Percentiles rank a stretch among this genome's conserved stretches.
phyloP scores from a whole-genome alignment of 2,113 vertebrate genomes.

The Microcebus lehilahytsara region DNA sequence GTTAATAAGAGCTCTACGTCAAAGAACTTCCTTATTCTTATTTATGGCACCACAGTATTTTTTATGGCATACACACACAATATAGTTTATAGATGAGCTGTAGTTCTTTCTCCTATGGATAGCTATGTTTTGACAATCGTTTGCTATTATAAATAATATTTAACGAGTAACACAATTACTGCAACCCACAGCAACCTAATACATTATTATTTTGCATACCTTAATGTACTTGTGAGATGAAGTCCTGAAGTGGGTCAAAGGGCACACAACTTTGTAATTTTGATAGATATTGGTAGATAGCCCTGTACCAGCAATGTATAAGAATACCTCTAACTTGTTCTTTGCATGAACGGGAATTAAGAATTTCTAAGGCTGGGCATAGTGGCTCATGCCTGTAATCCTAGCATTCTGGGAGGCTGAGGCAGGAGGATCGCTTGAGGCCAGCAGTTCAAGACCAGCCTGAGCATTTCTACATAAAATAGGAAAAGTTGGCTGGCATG shows the following conservation, averaged over 20 bases:
- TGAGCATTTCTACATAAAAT: no score
- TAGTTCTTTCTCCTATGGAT: not conserved
- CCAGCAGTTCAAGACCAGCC: no score
- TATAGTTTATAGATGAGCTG: not conserved
- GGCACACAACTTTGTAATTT: not conserved
- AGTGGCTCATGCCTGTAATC: no score
- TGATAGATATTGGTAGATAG: not conserved
- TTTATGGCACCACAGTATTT: not conserved
- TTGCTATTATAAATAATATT: not conserved
- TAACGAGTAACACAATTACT: not conserved
- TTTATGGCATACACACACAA: not conserved
- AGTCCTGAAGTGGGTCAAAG: not conserved
- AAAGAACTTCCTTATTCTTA: not conserved
- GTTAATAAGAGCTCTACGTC: not conserved
- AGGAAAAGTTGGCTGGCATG: no score
- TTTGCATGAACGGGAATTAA: not conserved
- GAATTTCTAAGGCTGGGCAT: no score
- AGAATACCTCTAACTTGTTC: not conserved
- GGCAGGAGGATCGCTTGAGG: no score
- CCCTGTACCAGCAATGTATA: not conserved
- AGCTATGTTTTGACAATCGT: not conserved
- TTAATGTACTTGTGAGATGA: not conserved
- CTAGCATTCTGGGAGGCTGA: no score
- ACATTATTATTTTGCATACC: not conserved
- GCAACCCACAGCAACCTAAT: not conserved